Conservation (phyloP, 1,140 invertebrate species). For the Aphidius gifuensis region DNA sequence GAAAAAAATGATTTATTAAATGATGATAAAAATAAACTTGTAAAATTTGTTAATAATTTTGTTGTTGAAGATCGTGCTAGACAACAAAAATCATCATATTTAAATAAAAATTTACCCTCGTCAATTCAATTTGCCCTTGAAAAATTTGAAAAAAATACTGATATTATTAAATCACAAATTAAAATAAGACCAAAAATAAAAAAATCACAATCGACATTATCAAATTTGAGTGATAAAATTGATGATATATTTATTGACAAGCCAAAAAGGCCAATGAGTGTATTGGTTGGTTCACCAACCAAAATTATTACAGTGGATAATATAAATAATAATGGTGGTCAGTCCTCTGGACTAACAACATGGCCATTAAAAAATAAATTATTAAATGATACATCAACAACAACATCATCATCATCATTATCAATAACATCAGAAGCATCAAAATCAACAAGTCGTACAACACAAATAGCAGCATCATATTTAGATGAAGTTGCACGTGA, state of each 20-base stretch:
- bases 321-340: conserved; percentile 19
- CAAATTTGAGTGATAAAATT: conserved; percentile 55
- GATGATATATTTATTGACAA: conserved; percentile 55
- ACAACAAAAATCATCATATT: conserved; percentile 44
- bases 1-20: conserved; percentile 54
- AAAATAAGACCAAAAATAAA: conserved; percentile 26
- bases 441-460: conserved; percentile 11
- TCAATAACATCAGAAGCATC: conserved; percentile 35
- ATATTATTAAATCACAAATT: conserved; percentile 22
- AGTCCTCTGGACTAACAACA: conserved; percentile 51
- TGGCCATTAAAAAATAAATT: conserved; percentile 65
- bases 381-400: conserved; percentile 31
- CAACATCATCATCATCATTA: conserved; percentile 40
- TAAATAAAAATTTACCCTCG: conserved; percentile 57
- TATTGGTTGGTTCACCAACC: conserved; percentile 27
- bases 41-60: conserved; percentile 75
- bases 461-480: conserved; percentile 36
- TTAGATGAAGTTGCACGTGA: conserved; percentile 70
- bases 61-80: conserved; percentile 77
- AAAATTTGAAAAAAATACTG: conserved; percentile 64
- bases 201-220: conserved; percentile 46
- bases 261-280: conserved; percentile 38
- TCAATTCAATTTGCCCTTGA: conserved; percentile 69
- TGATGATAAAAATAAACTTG: conserved; percentile 61
- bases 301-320: conserved; percentile 18